Conservation (phyloP, 64 coral and sea anemone species). For the Stichodactyla mertensii region DNA sequence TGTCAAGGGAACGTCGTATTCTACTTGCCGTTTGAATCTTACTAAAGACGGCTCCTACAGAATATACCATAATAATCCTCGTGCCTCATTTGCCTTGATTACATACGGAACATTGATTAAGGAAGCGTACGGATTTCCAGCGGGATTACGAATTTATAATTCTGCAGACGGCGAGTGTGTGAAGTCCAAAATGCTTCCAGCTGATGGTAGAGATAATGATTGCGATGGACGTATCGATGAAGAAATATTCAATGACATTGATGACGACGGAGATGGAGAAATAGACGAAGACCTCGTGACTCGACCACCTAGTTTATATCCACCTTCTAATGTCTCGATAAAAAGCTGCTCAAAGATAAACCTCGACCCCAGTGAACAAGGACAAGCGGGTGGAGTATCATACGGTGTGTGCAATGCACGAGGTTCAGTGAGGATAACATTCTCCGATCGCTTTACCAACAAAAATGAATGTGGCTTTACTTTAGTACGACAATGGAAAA, state of each 20-base stretch:
- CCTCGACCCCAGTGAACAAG: neutral
- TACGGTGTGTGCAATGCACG: constrained; percentile 14
- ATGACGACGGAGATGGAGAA: constrained; percentile 31
- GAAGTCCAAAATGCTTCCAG: neutral
- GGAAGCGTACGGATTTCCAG: constrained; percentile 15
- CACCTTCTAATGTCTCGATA: constrained; percentile 12
- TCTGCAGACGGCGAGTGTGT: neutral
- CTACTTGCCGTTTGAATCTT: constrained; percentile 22
- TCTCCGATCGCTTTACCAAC: neutral
- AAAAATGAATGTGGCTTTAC: neutral
- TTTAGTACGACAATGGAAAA: constrained; percentile 12
- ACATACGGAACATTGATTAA: neutral
- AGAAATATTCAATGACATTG: constrained; percentile 31
- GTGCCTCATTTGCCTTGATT: constrained; percentile 13
- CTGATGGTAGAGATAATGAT: constrained; percentile 50
- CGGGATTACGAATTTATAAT: constrained; percentile 12
- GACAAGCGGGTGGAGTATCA: neutral
- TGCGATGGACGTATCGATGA: constrained; percentile 50
- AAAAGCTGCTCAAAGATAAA: constrained; percentile 1
- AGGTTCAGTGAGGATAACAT: neutral
- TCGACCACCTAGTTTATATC: neutral
- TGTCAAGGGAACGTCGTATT: neutral
- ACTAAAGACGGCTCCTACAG: neutral
- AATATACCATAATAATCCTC: constrained; percentile 2
- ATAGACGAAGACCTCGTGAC: constrained; percentile 30